Evolutionary conservation across 2,888 invertebrate species (phyloP).

Genomic region (Kuschelorhynchus macadamiae): DNA sequence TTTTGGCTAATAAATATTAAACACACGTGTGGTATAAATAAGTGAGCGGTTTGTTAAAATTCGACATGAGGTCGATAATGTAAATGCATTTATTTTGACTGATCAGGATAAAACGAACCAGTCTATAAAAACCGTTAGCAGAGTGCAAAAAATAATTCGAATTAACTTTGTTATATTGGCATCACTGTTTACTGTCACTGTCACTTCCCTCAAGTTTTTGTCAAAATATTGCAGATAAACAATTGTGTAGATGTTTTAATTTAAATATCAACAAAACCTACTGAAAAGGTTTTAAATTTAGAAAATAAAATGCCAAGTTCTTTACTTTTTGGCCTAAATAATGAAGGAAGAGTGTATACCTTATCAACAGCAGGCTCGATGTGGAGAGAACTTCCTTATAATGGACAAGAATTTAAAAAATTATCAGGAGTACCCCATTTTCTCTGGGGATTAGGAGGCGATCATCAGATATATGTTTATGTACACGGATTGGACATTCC

Average conservation of each 20-base stretch:
- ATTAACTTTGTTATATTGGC: too few species aligned
- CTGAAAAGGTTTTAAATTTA: conserved; percentile 1
- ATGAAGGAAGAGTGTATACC: conserved; percentile 90
- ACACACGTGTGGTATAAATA: too few species aligned
- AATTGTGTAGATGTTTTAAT: conserved; percentile 13
- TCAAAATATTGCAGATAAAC: too few species aligned
- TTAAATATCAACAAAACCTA: not conserved
- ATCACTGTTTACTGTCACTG: too few species aligned
- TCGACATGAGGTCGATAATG: too few species aligned
- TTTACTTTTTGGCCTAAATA: conserved; percentile 86
- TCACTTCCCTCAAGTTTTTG: too few species aligned
- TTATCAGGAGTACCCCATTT: conserved; percentile 87
- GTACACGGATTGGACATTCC: conserved; percentile 92
- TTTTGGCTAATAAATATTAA: too few species aligned
- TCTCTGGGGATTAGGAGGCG: conserved; percentile 94
- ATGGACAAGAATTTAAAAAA: conserved; percentile 91
- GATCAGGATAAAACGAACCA: too few species aligned
- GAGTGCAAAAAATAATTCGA: too few species aligned
- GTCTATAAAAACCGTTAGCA: too few species aligned
- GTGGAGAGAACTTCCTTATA: conserved; percentile 90
- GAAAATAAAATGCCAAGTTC: conserved; percentile 59
- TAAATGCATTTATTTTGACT: too few species aligned
- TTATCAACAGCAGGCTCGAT: conserved; percentile 84
- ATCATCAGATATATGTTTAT: conserved; percentile 92
- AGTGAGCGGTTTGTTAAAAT: too few species aligned